phyloP scores from a whole-genome alignment of 2,888 invertebrate species.

The Gymnoscelis rufifasciata region DNA sequence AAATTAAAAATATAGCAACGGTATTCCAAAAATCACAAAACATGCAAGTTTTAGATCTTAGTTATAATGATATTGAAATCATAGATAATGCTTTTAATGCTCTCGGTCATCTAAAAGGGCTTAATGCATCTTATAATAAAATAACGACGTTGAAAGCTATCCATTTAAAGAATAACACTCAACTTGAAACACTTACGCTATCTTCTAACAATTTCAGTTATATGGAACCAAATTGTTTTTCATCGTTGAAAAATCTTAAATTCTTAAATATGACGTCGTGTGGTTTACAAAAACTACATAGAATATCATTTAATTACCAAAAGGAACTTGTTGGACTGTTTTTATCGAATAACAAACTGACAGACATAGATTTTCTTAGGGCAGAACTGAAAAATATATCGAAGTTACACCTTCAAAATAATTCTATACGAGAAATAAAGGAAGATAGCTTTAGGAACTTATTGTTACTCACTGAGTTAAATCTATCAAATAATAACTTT shows the following conservation, averaged over 20 bases:
- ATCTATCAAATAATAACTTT: conserved; percentile 12
- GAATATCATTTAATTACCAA: conserved; percentile 5
- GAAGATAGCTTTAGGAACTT: conserved; percentile 6
- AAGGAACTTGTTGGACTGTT: conserved; percentile 4
- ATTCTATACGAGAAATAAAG: conserved; percentile 5
- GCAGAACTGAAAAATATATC: conserved; percentile 6
- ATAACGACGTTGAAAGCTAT: conserved; percentile 2
- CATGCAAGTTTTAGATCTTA: conserved; percentile 7
- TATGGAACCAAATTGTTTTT: conserved; percentile 12
- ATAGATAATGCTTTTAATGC: conserved; percentile 8
- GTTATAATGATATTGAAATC: conserved; percentile 6
- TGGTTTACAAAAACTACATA: conserved; percentile 6
- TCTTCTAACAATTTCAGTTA: conserved; percentile 11
- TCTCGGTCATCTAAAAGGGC: background rate
- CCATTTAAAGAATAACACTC: conserved; percentile 6
- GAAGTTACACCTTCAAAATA: conserved; percentile 6
- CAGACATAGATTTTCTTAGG: conserved; percentile 3
- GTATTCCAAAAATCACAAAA: background rate
- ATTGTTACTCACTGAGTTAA: conserved; percentile 6
- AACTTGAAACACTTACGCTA: conserved; percentile 1
- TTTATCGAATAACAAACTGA: conserved; percentile 13
- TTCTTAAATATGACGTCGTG: conserved; percentile 9
- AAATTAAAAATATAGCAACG: conserved; percentile 3
- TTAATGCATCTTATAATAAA: conserved; percentile 7
- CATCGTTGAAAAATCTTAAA: background rate